A percentile compares a stretch with the other conserved stretches of the same genome.
These are phyloP conservation scores for Protosalanx chinensis DNA, from an alignment of 2,797 vertebrate genomes.

Conservation along the genomic window DNA sequence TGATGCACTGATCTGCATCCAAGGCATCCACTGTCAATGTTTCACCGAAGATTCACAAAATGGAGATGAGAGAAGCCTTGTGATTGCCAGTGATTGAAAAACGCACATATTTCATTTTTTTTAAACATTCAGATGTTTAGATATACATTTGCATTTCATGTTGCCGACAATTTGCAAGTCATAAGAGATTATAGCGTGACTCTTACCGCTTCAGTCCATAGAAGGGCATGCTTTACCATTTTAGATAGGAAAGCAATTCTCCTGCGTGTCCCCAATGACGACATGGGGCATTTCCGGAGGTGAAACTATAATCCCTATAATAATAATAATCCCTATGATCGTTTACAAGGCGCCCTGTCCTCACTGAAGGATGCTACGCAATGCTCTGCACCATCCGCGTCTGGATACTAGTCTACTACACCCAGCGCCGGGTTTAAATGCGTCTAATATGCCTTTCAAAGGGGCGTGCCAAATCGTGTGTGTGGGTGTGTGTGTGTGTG, in stretches of 20 bases:
- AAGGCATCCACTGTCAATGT: background rate
- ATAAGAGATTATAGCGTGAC: slow-evolving; percentile 19
- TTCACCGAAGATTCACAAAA: background rate
- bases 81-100: background rate
- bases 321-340: slow-evolving; percentile 45
- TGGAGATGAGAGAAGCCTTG: background rate
- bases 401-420: slow-evolving; percentile 25
- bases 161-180: slow-evolving; percentile 5
- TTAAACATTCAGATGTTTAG: no score
- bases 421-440: slow-evolving; percentile 11
- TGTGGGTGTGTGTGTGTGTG: background rate
- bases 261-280: slow-evolving; percentile 59
- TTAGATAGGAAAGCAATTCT: slow-evolving; percentile 26
- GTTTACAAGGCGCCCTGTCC: slow-evolving; percentile 35
- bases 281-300: slow-evolving; percentile 58
- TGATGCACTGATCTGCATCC: slow-evolving; percentile 8
- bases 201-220: slow-evolving; percentile 65
- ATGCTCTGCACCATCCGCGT: slow-evolving; percentile 57
- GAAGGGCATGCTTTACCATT: slow-evolving; percentile 49
- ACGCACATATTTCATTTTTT: background rate
- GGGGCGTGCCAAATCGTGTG: slow-evolving; percentile 13
- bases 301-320: slow-evolving; percentile 42
- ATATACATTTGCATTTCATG: background rate
- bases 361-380: slow-evolving; percentile 53
- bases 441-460: slow-evolving; percentile 20